These are phyloP conservation scores for Heterochromis multidens DNA, from an alignment of 2,113 vertebrate genomes.

Conservation along the genomic window DNA sequence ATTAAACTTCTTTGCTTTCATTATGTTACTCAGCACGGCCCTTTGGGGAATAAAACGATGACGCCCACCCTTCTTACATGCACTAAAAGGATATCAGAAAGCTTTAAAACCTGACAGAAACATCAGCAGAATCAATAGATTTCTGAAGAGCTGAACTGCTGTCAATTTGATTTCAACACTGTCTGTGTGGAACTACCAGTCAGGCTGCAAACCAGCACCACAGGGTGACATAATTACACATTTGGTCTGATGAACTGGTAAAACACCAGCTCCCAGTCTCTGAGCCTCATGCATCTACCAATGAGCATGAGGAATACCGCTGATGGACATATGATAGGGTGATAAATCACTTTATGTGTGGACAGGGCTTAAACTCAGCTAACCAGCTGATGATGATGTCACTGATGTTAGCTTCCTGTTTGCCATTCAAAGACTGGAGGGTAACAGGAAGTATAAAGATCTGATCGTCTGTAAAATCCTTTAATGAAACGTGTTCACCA, in stretches of 20 bases:
- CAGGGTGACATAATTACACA: not conserved
- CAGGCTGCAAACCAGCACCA: not conserved
- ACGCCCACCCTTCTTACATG: not conserved
- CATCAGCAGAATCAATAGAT: accelerated
- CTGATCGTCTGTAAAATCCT: not conserved
- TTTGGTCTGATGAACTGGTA: not conserved
- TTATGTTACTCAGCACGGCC: not conserved
- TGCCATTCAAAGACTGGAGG: accelerated
- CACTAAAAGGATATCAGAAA: not conserved
- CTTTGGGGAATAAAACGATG: too few species aligned
- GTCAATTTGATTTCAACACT: not conserved
- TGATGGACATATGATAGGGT: too few species aligned
- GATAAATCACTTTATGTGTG: too few species aligned
- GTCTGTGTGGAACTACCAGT: accelerated
- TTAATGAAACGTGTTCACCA: not conserved
- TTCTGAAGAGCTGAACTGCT: not conserved
- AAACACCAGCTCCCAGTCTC: accelerated
- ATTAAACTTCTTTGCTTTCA: not conserved
- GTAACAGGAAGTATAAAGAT: accelerated
- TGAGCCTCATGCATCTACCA: not conserved
- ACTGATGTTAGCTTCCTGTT: not conserved
- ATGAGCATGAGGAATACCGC: accelerated
- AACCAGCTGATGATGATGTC: not conserved
- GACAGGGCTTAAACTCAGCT: not conserved
- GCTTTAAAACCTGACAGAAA: not conserved